Percentiles rank a stretch among this genome's conserved stretches.
Evolutionary conservation across 2,888 invertebrate genomes (phyloP).

Genomic region (Drosophila histrio): DNA sequence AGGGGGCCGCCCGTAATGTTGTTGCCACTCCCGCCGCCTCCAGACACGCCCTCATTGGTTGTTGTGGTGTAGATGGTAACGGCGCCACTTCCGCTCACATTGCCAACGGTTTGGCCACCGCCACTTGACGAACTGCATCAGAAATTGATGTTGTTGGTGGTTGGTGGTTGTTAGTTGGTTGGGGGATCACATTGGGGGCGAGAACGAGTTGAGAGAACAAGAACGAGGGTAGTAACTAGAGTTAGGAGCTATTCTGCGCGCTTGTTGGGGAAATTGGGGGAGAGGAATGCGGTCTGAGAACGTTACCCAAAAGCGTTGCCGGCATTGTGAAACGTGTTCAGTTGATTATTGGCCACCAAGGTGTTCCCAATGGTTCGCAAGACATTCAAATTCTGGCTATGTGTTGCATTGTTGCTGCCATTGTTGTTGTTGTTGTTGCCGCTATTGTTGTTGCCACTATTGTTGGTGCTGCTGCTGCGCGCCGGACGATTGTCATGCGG

Average conservation of each 20-base stretch:
- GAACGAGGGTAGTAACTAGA: slow-evolving; percentile 71
- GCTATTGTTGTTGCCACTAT: slow-evolving; percentile 61
- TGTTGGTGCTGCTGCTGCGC: slow-evolving; percentile 77
- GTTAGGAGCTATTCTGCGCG: slow-evolving; percentile 60
- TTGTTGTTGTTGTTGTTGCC: slow-evolving; percentile 51
- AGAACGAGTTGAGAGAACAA: slow-evolving; percentile 59
- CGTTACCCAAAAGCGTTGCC: slow-evolving; percentile 84
- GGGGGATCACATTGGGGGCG: slow-evolving; percentile 14
- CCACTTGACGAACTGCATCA: slow-evolving; percentile 81
- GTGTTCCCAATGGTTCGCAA: slow-evolving; percentile 84
- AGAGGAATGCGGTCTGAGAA: slow-evolving; percentile 78
- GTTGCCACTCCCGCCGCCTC: slow-evolving; percentile 58
- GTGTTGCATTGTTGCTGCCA: slow-evolving; percentile 68
- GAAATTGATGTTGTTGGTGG: slow-evolving; percentile 31
- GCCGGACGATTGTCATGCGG: slow-evolving; percentile 83
- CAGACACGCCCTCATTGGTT: slow-evolving; percentile 80
- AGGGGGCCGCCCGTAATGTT: slow-evolving; percentile 82
- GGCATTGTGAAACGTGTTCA: slow-evolving; percentile 84
- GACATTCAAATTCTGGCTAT: slow-evolving; percentile 82
- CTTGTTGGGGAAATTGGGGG: slow-evolving; percentile 9
- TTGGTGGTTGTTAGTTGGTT: slow-evolving; percentile 35
- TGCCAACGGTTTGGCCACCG: slow-evolving; percentile 84
- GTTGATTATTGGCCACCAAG: slow-evolving; percentile 84
- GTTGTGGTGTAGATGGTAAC: slow-evolving; percentile 83
- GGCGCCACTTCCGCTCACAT: slow-evolving; percentile 77